Percentiles rank a stretch among this genome's conserved stretches.
phyloP scores from a whole-genome alignment of 2,888 invertebrate species.

The Ommatoiulus sabulosus region DNA sequence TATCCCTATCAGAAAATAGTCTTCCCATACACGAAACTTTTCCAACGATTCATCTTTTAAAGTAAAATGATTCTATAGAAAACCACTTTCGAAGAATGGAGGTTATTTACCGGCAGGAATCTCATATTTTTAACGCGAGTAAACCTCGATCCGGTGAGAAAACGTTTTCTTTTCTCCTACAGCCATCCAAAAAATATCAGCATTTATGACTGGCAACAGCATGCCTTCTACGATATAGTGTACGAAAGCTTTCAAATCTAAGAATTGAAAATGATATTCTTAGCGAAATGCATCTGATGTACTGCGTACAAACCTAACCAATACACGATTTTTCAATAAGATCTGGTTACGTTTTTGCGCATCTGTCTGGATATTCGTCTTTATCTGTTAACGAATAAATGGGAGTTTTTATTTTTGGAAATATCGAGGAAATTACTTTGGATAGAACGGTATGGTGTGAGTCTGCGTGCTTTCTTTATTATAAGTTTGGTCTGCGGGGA shows the following conservation, averaged over 20 bases:
- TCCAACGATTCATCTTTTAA: neutral
- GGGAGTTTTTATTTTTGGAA: no score
- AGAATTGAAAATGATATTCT: neutral
- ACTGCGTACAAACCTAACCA: neutral
- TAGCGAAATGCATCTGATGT: neutral
- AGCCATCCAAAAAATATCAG: neutral
- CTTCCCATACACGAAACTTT: neutral
- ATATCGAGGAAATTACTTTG: no score
- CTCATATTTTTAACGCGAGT: neutral
- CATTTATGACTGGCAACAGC: neutral
- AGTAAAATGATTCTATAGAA: neutral
- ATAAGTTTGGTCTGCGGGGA: no score
- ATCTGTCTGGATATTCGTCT: no score
- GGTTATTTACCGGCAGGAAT: slow-evolving; percentile 8
- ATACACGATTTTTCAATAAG: no score
- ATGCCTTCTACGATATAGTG: neutral
- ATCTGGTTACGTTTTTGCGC: no score
- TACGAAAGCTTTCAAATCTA: neutral
- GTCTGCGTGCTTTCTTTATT: no score
- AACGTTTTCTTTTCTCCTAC: no score
- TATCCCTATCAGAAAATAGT: neutral
- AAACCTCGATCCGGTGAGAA: neutral
- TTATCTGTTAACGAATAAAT: no score
- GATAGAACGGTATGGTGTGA: no score
- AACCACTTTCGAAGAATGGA: neutral